Base-by-base conservation (phyloP, 2,888 invertebrate species). In the Scaptomyza caliginosa region DNA sequence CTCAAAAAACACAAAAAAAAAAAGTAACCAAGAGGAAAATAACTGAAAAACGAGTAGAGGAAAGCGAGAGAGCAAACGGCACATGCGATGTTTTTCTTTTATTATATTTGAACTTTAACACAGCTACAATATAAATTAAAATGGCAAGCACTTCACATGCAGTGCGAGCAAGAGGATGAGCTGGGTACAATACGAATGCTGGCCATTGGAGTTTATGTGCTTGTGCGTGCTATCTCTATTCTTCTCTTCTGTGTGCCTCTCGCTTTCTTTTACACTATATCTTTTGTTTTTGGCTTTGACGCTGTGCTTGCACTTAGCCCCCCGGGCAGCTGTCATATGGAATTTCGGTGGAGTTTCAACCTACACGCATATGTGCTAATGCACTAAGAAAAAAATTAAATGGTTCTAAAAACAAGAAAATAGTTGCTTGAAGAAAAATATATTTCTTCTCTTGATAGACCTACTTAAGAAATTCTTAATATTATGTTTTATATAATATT, bases 121-220 rank as follows among this genome's bases (percentile, higher is more conserved):
- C 58, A 72, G 85, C 85, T 66, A 82, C 82, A 81, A 85, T 81
- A 84, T 82, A 81, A 81, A 81, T 81, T 81, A 81, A 81, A 81
- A 81, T 78, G 80, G 76, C 78, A 64, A 54, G 64, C 78, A 75
- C 77, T 80, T 58, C 60, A 30, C 66, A 21, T 42, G 45, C 39
- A 11, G 42, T 36, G 32, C 11, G 24, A 11, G 5, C 7, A 8
- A 6, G 13, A 13, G 32, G 36, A 23, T 11, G 36, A 32, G 24
- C 28, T 32, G 32, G 26, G 34, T 39, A 52, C 26, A 62, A 43
- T 48, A 43, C 11, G 67, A 39, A 19, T 46, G 40, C 46, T 55
- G 46, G 48, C 30, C 34, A 75, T 64, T 67, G 68, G 77, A 75
- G 82, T 73, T 75, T 75, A 77, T 81, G 70, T 49, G 67, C 67